These are phyloP conservation scores for Labroides dimidiatus DNA, from an alignment of 2,797 vertebrate species.

Conservation along the genomic window DNA sequence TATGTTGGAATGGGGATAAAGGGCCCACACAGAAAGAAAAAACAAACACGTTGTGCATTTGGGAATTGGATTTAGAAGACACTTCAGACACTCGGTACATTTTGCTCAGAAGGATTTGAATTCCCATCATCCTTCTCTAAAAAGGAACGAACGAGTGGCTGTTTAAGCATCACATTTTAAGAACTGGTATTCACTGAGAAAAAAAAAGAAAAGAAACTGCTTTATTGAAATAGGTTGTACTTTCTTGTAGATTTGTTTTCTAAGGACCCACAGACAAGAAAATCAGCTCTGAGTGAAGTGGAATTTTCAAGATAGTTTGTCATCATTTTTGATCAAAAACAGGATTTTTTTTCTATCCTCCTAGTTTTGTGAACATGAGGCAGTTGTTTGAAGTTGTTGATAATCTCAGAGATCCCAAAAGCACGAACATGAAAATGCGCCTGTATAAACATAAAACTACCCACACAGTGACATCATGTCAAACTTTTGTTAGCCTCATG, in stretches of 20 bases:
- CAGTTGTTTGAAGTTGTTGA: slow-evolving; percentile 28
- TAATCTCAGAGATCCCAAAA: slow-evolving; percentile 39
- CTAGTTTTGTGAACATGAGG: slow-evolving; percentile 18
- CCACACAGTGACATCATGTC: background rate
- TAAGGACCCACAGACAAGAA: slow-evolving; percentile 6
- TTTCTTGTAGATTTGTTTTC: background rate
- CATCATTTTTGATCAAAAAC: slow-evolving; percentile 28
- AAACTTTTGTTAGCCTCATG: background rate
- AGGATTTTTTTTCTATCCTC: slow-evolving; percentile 11
- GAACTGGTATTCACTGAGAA: background rate
- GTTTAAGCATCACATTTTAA: background rate
- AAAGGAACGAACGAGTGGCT: background rate
- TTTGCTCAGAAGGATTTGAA: background rate
- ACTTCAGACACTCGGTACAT: background rate
- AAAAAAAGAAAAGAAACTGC: background rate
- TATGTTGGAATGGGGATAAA: slow-evolving; percentile 13
- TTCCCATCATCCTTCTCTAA: background rate
- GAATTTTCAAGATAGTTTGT: slow-evolving; percentile 7
- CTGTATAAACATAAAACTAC: slow-evolving; percentile 16
- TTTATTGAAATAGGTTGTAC: background rate
- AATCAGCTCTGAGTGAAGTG: slow-evolving; percentile 6
- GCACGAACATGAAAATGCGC: slow-evolving; percentile 22
- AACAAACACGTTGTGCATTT: background rate
- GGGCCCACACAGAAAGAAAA: background rate
- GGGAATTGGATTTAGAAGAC: slow-evolving; percentile 5